These are phyloP conservation scores for Mus caroli DNA, from an alignment of 2,797 vertebrate species.

Conservation along the genomic window DNA sequence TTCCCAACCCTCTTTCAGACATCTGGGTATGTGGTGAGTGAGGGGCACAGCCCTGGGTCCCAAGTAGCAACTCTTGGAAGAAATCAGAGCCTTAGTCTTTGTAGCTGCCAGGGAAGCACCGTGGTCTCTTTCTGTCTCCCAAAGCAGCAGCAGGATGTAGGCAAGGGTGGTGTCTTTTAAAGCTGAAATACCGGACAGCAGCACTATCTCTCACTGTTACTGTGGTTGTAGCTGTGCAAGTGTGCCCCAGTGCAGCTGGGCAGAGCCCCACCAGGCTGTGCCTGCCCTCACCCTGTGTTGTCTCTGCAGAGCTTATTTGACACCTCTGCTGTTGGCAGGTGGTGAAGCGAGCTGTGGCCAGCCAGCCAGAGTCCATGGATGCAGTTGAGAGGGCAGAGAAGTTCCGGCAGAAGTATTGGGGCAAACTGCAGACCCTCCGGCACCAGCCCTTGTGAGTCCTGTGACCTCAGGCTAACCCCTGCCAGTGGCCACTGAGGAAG, in stretches of 20 bases:
- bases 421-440: slow-evolving; percentile 97
- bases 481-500: too few relatives aligned
- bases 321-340: slow-evolving; percentile 89
- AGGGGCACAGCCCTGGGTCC: not conserved
- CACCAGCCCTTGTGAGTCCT: slow-evolving; percentile 97
- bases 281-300: not conserved
- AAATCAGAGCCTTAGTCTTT: not conserved
- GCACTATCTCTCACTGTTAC: not conserved
- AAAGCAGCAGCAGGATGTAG: not conserved
- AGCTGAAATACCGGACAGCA: too few relatives aligned
- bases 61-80: not conserved
- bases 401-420: slow-evolving; percentile 97
- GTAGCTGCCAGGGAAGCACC: not conserved
- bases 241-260: not conserved
- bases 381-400: slow-evolving; percentile 94
- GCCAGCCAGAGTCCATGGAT: slow-evolving; percentile 94
- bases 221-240: not conserved
- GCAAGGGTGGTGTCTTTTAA: not conserved
- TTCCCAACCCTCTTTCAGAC: not conserved
- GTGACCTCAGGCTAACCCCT: not conserved
- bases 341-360: slow-evolving; percentile 96
- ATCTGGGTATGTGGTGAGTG: not conserved
- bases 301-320: not conserved
- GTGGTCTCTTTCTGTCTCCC: not conserved
- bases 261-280: not conserved